Percentiles rank a stretch among this genome's conserved stretches.
These are phyloP conservation scores for Scaptomyza caliginosa DNA, from an alignment of 2,888 invertebrate species.

Conservation along the genomic window DNA sequence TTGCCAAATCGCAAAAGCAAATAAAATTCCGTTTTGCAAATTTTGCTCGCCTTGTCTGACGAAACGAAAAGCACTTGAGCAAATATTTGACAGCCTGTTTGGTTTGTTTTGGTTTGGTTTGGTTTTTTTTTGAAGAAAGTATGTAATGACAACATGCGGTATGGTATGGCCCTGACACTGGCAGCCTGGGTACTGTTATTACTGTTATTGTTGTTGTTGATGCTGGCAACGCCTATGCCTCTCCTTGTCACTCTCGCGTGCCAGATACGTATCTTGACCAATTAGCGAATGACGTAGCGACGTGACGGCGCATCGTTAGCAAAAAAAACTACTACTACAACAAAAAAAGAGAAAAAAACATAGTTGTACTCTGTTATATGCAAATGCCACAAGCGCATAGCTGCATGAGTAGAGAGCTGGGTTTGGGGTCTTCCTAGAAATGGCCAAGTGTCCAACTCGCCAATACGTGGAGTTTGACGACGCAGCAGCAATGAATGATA, in stretches of 20 bases:
- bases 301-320: slow-evolving; percentile 64
- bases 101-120: slow-evolving; percentile 3
- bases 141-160: slow-evolving; percentile 27
- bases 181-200: not conserved
- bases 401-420: not conserved
- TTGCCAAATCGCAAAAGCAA: slow-evolving; percentile 18
- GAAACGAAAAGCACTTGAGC: slow-evolving; percentile 46
- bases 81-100: slow-evolving; percentile 58
- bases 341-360: too few relatives aligned
- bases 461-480: slow-evolving; percentile 50
- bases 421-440: slow-evolving; percentile 31
- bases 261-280: slow-evolving; percentile 71
- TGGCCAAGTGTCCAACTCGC: slow-evolving; percentile 55
- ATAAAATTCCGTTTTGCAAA: slow-evolving; percentile 49
- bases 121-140: slow-evolving; percentile 56
- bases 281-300: slow-evolving; percentile 77
- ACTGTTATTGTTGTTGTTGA: slow-evolving; percentile 19
- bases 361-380: slow-evolving; percentile 41
- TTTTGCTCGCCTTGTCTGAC: slow-evolving; percentile 52
- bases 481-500: slow-evolving; percentile 52
- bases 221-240: slow-evolving; percentile 61
- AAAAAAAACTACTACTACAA: too few relatives aligned
- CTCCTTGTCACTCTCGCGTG: slow-evolving; percentile 43
- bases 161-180: slow-evolving; percentile 23
- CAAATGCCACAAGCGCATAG: slow-evolving; percentile 53